Evolutionary conservation across 2,797 vertebrate genomes (phyloP).

Genomic region (Dendrocincla tyrannina): DNA sequence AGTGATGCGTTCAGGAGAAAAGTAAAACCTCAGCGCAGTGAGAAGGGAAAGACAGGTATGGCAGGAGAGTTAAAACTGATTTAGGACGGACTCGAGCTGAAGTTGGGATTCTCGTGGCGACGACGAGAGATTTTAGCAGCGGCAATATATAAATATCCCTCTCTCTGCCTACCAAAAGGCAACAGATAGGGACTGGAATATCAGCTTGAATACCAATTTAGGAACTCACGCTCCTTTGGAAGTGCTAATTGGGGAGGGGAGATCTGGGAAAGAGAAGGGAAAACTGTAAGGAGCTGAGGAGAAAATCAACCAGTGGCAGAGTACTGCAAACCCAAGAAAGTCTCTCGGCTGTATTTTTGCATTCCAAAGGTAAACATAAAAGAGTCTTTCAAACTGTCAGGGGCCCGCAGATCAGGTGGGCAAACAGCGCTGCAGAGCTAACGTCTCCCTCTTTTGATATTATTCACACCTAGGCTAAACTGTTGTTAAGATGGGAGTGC

Average conservation of each 20-base stretch:
- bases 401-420: conserved; percentile 53
- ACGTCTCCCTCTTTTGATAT: conserved; percentile 45
- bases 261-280: neutral
- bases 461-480: conserved; percentile 60
- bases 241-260: neutral
- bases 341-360: conserved; percentile 15
- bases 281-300: neutral
- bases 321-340: conserved; percentile 3
- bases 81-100: neutral
- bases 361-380: conserved; percentile 48
- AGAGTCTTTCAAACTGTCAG: conserved; percentile 52
- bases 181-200: conserved; percentile 28
- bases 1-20: neutral
- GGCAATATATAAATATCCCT: neutral
- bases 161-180: conserved; percentile 24
- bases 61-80: neutral
- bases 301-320: conserved; percentile 33
- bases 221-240: conserved; percentile 24
- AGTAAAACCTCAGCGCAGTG: neutral
- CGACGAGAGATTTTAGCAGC: conserved; percentile 20
- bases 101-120: neutral
- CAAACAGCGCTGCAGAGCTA: conserved; percentile 39
- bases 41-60: neutral
- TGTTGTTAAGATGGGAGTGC: conserved; percentile 37
- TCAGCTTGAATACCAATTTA: conserved; percentile 33